Conservation (phyloP, 2,888 invertebrate species). For the Heliconius cydno region DNA sequence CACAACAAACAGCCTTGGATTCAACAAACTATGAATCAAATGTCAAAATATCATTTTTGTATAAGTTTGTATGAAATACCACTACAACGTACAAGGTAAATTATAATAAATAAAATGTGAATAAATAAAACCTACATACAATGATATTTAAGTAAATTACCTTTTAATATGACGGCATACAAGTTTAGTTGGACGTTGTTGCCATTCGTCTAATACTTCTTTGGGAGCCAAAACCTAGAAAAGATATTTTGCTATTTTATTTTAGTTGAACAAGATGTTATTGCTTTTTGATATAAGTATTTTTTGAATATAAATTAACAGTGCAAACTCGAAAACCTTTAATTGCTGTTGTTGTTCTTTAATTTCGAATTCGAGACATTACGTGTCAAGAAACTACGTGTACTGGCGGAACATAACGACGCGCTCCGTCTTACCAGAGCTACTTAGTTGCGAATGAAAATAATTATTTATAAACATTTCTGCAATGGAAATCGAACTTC, state of each 20-base stretch:
- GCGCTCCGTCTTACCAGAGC: too few species aligned
- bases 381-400: too few species aligned
- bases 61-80: background rate
- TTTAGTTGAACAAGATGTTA: background rate
- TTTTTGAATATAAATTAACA: background rate
- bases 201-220: constrained; percentile 95
- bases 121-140: background rate
- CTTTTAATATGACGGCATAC: constrained; percentile 92
- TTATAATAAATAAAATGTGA: background rate
- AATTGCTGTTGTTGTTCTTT: too few species aligned
- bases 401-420: too few species aligned
- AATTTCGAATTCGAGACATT: too few species aligned
- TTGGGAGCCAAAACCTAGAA: constrained; percentile 92
- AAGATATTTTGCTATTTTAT: constrained; percentile 6
- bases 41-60: constrained; percentile 1
- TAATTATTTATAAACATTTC: too few species aligned
- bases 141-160: constrained; percentile 49
- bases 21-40: background rate
- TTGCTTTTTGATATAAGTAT: background rate
- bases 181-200: constrained; percentile 93
- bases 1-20: constrained; percentile 17
- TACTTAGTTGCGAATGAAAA: too few species aligned
- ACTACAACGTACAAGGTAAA: background rate
- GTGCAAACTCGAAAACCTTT: background rate
- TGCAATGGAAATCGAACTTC: too few species aligned